Base-by-base conservation (phyloP, 2,888 invertebrate genomes). In the Oegoconia quadripuncta region DNA sequence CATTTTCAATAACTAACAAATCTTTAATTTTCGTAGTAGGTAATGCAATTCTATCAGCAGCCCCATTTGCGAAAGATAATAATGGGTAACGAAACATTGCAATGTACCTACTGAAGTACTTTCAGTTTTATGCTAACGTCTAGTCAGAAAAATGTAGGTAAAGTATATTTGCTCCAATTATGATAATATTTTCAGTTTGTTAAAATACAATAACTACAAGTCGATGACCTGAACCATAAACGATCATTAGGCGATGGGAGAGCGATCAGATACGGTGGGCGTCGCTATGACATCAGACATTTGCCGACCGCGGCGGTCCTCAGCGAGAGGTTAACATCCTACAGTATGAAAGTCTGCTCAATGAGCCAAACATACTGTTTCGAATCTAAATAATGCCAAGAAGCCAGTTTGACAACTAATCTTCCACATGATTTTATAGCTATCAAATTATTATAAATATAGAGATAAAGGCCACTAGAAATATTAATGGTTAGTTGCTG, bases 261-360 rank as follows among this genome's bases (percentile, higher is more conserved):
- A 48, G 37, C 45, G 49, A 44, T 35, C 45, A 31, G 31, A 36
- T 44, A 40, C 38, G 40, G 64, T 66, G 65, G 71, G 70, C 58
- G 67, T 68, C 54, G 52, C 64, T 62, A 70, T 80, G 78, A 81
- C 77, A 77, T 79, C 76, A 79, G 72, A 64, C 45, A 48, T 61
- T 65, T 48, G 59, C 52, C 59, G 57, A 47, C 22, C 55, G 59
- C 60, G 52, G 55, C 57, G 50, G 37, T 44, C 43, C 40, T 50
- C 36, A 37, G 43, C 40, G 9, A 53, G 71, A 81, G 82, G 82
- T 82, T 64, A 83, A 83, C 68, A 81, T 79, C 82, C 82, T 80
- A 62, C 60, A 58, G 53, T 57, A 64, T 62, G 65, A 60, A 61
- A 60, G 65, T 56, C 58, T 64, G 66, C 59, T 72, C 64, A 64